phyloP scores from a whole-genome alignment of 2,113 vertebrate species.

The Desmodus rotundus region DNA sequence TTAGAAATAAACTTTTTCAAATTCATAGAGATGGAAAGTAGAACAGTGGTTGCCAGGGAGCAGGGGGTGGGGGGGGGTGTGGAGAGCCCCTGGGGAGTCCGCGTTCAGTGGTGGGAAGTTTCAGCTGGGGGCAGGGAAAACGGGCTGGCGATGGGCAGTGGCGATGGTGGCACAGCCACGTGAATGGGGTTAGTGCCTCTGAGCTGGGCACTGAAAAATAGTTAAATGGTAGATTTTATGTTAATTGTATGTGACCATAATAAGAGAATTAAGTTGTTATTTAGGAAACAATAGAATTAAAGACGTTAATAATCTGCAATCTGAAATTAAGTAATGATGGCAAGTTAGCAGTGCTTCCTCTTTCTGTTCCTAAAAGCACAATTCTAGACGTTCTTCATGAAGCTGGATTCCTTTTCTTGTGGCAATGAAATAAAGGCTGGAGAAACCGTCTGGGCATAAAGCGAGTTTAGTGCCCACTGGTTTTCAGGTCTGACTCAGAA shows the following conservation, averaged over 20 bases:
- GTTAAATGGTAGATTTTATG: background rate
- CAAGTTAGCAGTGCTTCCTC: background rate
- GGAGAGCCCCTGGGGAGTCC: background rate
- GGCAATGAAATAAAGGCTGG: slow-evolving; percentile 29
- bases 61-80: no score
- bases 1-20: slow-evolving; percentile 1
- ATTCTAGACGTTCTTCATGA: slow-evolving; percentile 3
- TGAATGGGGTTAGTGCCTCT: background rate
- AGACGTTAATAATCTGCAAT: background rate
- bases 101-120: background rate
- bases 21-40: background rate
- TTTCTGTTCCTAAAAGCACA: background rate
- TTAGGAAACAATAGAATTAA: slow-evolving; percentile 22
- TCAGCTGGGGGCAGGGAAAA: background rate
- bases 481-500: slow-evolving; percentile 48
- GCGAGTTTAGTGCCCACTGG: slow-evolving; percentile 28
- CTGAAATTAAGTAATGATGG: background rate
- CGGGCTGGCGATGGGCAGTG: background rate
- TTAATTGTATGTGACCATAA: background rate
- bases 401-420: slow-evolving; percentile 41
- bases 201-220: background rate
- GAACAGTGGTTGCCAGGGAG: background rate
- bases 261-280: background rate
- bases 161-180: background rate
- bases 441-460: slow-evolving; percentile 59